Base-by-base conservation (phyloP, 1,140 invertebrate species). In the Ceratina japonica region DNA sequence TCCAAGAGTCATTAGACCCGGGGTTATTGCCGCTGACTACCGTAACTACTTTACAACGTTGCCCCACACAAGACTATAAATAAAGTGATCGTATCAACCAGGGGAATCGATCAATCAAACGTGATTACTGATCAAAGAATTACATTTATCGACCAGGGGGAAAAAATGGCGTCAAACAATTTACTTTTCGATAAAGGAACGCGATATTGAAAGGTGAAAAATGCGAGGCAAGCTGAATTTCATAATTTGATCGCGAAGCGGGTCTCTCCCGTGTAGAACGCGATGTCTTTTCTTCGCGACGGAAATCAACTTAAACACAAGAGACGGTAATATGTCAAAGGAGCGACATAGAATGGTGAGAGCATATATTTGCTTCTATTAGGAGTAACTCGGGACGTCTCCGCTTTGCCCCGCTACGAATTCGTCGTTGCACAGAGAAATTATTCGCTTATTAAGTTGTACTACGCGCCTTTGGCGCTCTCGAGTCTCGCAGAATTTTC, bases 361-460 rank as follows among this genome's bases (percentile, higher is more conserved):
- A 16, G 31, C 54, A 8, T 56, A 37, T 31, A 18, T 61, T 66
- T n/a, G 3, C 27, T 10, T 61, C 22, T 68, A 31, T 49, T 76
- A n/a, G 22, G 27, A 22, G 54, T 78, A 51, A 71, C 75, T 77
- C 75, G 16, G 58, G n/a, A 13, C 10, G 13, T 22, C 22, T 44
- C 37, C 5, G 37, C 37, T 44, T 44, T 22, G 10, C 8, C n/a
- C 3, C 87, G 49, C 13, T 31, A 27, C 22, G 22, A 78, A 63
- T 75, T 56, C 71, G 37, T 37, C 16, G 56, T 58, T 12, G 59
- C 59, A 59, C 49, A 64, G 49, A 54, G 63, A n/a, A 71, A 80
- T 83, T 76, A 83, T 74, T 76, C 72, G 69, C 49, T 80, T 75
- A 75, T 68, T 61, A 64, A 77, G 74, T 77, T 51, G 22, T 62